phyloP scores from a whole-genome alignment of 1,140 invertebrate genomes.

The Formica selysi region DNA sequence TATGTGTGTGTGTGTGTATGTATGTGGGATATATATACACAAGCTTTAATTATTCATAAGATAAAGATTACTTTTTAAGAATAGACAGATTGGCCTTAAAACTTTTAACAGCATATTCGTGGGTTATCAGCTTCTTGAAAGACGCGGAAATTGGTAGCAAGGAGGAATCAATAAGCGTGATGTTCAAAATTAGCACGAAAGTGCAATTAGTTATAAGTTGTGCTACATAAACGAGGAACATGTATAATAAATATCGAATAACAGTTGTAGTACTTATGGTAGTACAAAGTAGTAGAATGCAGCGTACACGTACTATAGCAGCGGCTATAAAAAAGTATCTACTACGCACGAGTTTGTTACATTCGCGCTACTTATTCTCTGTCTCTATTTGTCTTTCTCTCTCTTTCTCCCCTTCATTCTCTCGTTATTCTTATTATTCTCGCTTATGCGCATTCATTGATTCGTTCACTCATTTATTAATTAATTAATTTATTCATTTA shows the following conservation, averaged over 20 bases:
- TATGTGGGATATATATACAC: too few relatives aligned
- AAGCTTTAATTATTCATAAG: too few relatives aligned
- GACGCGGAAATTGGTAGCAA: constrained; percentile 23
- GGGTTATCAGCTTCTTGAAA: background rate
- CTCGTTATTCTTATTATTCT: constrained; percentile 23
- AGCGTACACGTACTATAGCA: constrained; percentile 80
- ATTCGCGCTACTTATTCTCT: constrained; percentile 65
- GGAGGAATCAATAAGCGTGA: background rate
- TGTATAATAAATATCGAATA: constrained; percentile 82
- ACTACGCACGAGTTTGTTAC: constrained; percentile 75
- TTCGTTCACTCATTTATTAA: background rate
- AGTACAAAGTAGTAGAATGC: constrained; percentile 80
- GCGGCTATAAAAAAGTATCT: constrained; percentile 75
- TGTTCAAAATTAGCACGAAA: constrained; percentile 24
- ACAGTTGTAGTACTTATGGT: constrained; percentile 79
- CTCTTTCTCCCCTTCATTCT: constrained; percentile 12
- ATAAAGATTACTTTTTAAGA: too few relatives aligned
- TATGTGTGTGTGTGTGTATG: too few relatives aligned
- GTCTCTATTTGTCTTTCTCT: constrained; percentile 18
- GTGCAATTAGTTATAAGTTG: constrained; percentile 42
- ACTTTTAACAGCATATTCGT: too few relatives aligned
- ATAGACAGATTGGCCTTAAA: too few relatives aligned
- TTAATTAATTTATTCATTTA: background rate
- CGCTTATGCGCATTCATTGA: background rate
- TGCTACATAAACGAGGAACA: constrained; percentile 79